Evolutionary conservation across 2,888 invertebrate species (phyloP).

Genomic region (Megaustenia siamemsis): DNA sequence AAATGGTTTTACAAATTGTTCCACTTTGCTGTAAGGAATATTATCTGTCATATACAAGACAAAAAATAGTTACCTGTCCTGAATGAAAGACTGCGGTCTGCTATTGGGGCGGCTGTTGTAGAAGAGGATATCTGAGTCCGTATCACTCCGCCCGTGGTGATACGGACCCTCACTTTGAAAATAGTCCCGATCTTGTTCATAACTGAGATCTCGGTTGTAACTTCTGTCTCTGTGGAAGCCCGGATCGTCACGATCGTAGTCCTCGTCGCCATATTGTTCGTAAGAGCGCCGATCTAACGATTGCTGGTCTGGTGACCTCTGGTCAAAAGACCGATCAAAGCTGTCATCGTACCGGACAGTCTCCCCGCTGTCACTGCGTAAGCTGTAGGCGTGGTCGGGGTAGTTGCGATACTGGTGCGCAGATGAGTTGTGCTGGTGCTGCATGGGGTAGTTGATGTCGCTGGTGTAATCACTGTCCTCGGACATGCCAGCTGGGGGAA

Average conservation of each 20-base stretch:
- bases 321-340: slow-evolving; percentile 64
- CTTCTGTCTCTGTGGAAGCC: slow-evolving; percentile 33
- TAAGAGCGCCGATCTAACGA: slow-evolving; percentile 49
- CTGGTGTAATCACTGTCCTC: slow-evolving; percentile 98
- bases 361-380: slow-evolving; percentile 83
- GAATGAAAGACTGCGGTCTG: slow-evolving; percentile 81
- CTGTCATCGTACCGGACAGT: slow-evolving; percentile 60
- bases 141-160: slow-evolving; percentile 76
- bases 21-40: too few species aligned
- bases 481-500: slow-evolving; percentile 85
- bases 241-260: slow-evolving; percentile 36
- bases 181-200: slow-evolving; percentile 64
- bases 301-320: slow-evolving; percentile 40
- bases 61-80: slow-evolving; percentile 65
- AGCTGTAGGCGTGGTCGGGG: slow-evolving; percentile 64
- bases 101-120: slow-evolving; percentile 90
- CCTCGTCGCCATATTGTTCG: slow-evolving; percentile 51
- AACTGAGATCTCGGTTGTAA: slow-evolving; percentile 61
- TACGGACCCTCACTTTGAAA: slow-evolving; percentile 63
- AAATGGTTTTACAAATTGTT: too few species aligned
- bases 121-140: slow-evolving; percentile 84
- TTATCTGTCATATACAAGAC: too few species aligned
- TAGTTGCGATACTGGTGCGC: slow-evolving; percentile 86
- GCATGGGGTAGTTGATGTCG: slow-evolving; percentile 92
- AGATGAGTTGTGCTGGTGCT: slow-evolving; percentile 90